These are phyloP conservation scores for Tolypeutes matacus DNA, from an alignment of 2,797 vertebrate species.

Conservation along the genomic window DNA sequence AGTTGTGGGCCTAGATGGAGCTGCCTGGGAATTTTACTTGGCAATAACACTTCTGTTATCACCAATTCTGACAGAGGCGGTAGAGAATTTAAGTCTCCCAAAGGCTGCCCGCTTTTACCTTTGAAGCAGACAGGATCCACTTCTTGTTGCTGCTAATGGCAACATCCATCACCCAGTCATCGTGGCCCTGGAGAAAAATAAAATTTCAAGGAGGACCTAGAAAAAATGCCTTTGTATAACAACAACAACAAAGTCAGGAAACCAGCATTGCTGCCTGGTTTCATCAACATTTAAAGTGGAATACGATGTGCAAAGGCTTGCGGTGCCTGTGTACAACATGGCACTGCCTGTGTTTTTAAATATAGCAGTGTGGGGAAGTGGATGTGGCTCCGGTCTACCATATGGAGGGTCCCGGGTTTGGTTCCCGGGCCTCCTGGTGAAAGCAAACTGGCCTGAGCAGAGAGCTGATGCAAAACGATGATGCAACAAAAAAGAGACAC, in stretches of 20 bases:
- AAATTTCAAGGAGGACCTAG: conserved; percentile 42
- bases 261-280: background rate
- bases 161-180: conserved; percentile 91
- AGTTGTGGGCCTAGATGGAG: too few species aligned
- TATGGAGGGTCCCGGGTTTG: too few species aligned
- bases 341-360: background rate
- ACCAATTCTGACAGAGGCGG: background rate
- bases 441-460: too few species aligned
- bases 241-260: background rate
- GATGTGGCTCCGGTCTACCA: too few species aligned
- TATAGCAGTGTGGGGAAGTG: background rate
- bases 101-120: conserved; percentile 84
- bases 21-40: background rate
- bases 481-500: too few species aligned
- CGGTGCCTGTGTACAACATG: fast-evolving
- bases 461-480: too few species aligned
- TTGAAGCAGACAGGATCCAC: conserved; percentile 90
- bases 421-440: too few species aligned
- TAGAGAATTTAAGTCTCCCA: background rate
- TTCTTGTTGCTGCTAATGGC: conserved; percentile 88
- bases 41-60: background rate
- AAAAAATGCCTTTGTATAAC: background rate
- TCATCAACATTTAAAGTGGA: background rate
- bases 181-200: conserved; percentile 88
- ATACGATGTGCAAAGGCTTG: background rate